Percentiles rank a stretch among this genome's conserved stretches.
Conservation (phyloP, 1,140 invertebrate genomes). For the Macrobrachium nipponense region DNA sequence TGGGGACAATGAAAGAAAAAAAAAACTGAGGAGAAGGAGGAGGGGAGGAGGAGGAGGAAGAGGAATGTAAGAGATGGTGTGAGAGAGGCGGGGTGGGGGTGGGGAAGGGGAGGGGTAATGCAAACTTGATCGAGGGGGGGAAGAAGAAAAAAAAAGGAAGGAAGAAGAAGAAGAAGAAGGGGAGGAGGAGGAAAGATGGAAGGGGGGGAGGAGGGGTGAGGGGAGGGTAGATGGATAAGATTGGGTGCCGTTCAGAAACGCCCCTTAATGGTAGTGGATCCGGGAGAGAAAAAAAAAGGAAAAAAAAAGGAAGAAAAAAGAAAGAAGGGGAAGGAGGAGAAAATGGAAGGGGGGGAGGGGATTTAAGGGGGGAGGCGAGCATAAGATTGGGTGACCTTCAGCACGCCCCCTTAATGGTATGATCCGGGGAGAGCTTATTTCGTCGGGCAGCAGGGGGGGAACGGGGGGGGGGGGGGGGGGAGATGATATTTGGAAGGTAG, state of each 20-base stretch:
- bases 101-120: neutral
- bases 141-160: neutral
- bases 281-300: too few relatives aligned
- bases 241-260: neutral
- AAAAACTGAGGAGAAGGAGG: neutral
- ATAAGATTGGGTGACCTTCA: too few relatives aligned
- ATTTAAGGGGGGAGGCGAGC: too few relatives aligned
- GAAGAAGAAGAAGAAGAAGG: neutral
- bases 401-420: too few relatives aligned
- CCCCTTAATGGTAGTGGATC: too few relatives aligned
- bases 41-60: neutral
- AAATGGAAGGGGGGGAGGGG: too few relatives aligned
- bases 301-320: too few relatives aligned
- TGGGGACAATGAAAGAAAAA: neutral
- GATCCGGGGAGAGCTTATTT: too few relatives aligned
- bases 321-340: too few relatives aligned
- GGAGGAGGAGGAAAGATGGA: neutral
- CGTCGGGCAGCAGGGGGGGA: too few relatives aligned
- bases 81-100: neutral
- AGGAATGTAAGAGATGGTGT: neutral
- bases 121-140: neutral
- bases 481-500: neutral
- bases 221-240: neutral
- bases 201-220: neutral
- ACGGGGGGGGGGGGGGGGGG: constrained; percentile 9